Evolutionary conservation across 2,888 invertebrate genomes (phyloP), one percentile per base, ranked within the genome.

Genomic region (Heliconius hortense): DNA sequence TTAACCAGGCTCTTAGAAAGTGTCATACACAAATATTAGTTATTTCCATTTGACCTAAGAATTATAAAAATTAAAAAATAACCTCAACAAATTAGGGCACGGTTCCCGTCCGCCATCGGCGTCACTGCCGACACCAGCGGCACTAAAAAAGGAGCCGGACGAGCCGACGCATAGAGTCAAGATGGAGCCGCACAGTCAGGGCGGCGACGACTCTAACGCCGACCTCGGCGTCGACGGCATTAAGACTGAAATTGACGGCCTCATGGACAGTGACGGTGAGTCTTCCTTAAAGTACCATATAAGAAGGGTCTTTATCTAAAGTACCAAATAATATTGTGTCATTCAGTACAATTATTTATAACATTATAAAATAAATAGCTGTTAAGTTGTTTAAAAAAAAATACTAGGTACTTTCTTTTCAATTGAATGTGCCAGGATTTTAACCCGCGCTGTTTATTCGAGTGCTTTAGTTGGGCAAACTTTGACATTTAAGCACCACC

Each of bases 161-260:
- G 94, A 93, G 71, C 84, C 89, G 3, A 84, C 86, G 70, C 93
- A 93, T 85, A 86, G 94, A 82, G 94, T 94, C 77, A 94, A 94
- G 80, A 89, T 94, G 89, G 94, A 94, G 80, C 92, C 94, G 24
- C 93, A 92, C 84, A 89, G 87, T 74, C 92, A 92, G 81, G 83
- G 88, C 24, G 94, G 93, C 56, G 94, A 94, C 63, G 94, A 94
- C 82, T 85, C 88, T 21, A 83, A 85, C 60, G 88, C 87, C 5
- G 92, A 94, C 76, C 85, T 94, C 15, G 94, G 90, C 62, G 94
- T 94, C 2, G 94, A 94, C 85, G 92, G 91, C 78, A 94, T 94
- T 83, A 94, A 94, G 87, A 94, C 94, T 75, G 94, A 94, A 82
- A 94, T 94, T 77, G 94, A 94, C 84, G 93, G 93, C 75, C 93